phyloP scores from a whole-genome alignment of 1,140 invertebrate genomes.

The Lasaia peninsularis region DNA sequence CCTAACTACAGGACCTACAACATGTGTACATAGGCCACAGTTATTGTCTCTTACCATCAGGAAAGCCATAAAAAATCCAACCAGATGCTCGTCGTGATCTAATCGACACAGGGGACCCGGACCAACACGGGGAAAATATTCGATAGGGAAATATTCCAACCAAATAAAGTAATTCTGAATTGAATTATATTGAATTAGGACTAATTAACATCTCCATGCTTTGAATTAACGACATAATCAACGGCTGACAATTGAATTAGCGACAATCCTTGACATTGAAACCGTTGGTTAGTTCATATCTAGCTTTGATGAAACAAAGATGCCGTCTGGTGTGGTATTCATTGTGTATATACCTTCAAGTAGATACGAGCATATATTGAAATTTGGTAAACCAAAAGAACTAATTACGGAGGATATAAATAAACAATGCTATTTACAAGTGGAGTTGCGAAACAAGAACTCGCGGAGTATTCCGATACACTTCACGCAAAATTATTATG shows the following conservation, averaged over 20 bases:
- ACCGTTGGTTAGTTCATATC: neutral
- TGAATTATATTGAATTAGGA: neutral
- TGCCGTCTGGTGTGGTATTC: constrained; percentile 56
- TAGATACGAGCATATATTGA: constrained; percentile 56
- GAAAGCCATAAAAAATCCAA: too few species aligned
- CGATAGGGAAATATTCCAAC: neutral
- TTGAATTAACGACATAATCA: constrained; percentile 23
- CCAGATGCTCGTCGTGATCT: too few species aligned
- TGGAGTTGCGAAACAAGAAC: constrained; percentile 57
- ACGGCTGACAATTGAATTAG: constrained; percentile 37
- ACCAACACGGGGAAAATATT: too few species aligned
- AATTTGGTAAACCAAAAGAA: constrained; percentile 56
- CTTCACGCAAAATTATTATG: constrained; percentile 56
- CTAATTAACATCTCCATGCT: neutral
- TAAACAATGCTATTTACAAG: constrained; percentile 38
- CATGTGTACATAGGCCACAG: too few species aligned
- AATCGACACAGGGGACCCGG: too few species aligned
- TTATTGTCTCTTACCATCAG: too few species aligned
- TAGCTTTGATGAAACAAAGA: neutral
- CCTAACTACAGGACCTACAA: too few species aligned
- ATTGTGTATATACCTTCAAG: constrained; percentile 59
- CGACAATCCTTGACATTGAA: constrained; percentile 21
- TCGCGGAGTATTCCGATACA: constrained; percentile 54
- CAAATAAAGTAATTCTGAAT: neutral
- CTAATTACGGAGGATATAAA: constrained; percentile 36